Conservation (phyloP, 1,140 invertebrate genomes). For the Tyrophagus putrescentiae region DNA sequence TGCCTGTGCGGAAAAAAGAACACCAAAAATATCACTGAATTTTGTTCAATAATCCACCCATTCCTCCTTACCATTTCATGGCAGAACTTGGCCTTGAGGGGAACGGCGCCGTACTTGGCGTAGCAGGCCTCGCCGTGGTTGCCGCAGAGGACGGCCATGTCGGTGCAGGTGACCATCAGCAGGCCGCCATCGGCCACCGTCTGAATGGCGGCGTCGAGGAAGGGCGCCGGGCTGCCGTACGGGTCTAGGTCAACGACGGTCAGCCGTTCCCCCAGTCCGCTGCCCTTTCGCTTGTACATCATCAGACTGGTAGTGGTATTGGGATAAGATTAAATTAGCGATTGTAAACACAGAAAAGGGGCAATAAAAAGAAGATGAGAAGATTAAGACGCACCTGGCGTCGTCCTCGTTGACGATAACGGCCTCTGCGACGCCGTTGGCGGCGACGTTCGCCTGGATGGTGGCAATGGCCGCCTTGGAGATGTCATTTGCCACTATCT, state of each 20-base stretch:
- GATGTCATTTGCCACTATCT: conserved; percentile 86
- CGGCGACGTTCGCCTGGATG: conserved; percentile 62
- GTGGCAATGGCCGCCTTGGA: conserved; percentile 67
- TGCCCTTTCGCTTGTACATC: conserved; percentile 60
- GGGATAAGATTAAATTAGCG: conserved; percentile 31
- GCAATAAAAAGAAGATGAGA: too few relatives aligned
- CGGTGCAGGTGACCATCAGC: conserved; percentile 89
- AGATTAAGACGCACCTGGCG: conserved; percentile 52
- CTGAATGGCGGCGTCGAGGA: conserved; percentile 77
- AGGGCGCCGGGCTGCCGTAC: conserved; percentile 83
- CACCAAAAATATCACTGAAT: not conserved
- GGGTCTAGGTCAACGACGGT: conserved; percentile 91
- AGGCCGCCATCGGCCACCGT: conserved; percentile 37
- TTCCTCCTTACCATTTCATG: conserved; percentile 63
- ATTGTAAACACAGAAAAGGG: conserved; percentile 13
- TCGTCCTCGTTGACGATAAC: conserved; percentile 58
- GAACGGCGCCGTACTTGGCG: conserved; percentile 81
- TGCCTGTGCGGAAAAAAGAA: conserved; percentile 41
- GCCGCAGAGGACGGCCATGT: conserved; percentile 91
- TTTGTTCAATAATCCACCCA: not conserved
- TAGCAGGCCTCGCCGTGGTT: conserved; percentile 86
- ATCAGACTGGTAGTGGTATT: conserved; percentile 44
- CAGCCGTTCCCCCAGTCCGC: conserved; percentile 53
- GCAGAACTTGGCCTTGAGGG: conserved; percentile 67
- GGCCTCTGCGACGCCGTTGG: conserved; percentile 59